Base-by-base conservation (phyloP, 2,113 vertebrate genomes). In the Zapus hudsonius region DNA sequence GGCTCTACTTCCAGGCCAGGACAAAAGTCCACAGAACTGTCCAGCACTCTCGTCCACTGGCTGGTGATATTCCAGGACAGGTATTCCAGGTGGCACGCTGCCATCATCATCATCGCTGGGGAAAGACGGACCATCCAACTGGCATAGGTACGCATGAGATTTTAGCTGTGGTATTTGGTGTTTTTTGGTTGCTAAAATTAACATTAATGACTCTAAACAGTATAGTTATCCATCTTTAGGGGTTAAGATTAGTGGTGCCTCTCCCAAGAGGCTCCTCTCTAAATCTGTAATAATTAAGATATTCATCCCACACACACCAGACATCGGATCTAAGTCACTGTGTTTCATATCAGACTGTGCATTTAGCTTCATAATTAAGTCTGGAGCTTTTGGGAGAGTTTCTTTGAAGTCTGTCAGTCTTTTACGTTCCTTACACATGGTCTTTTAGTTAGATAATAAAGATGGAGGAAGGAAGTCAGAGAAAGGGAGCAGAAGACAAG, bases 351-450 rank as follows among this genome's bases (percentile, higher is more conserved):
- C 57, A 89, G 61, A 74, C 52, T 55, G 52, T 78, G 82, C 13
- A 79, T 61, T 95, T 84, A 78, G 38, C 38, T 92, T 92, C 42
- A 85, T 90, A 88, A 87, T 93, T 82, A 94, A 92, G 84, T 87
- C 61, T 79, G 76, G 90, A 85, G 91, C 74, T 74, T 70, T 55
- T 83, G 70, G 29, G 55, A 90, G 90, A 85, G 22, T 70, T 74
- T 82, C 52, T 78, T 83, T 88, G 38, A 87, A 79, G 69, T 64
- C 31, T 95, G 27, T 64, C 90, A 42, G 27, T 75, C 78, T 84
- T 94, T 80, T 66, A n/a, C 25, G 29, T 95, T 86, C 74, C 9
- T 72, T 84, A 81, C 31, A 67, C 7, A 7, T 66, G 20, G 33
- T 29, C 23, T 84, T 89, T 93, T 69, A 93, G 29, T 93, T 69